Base-by-base conservation (phyloP, 2,888 invertebrate species). In the Megalurothrips usitatus region DNA sequence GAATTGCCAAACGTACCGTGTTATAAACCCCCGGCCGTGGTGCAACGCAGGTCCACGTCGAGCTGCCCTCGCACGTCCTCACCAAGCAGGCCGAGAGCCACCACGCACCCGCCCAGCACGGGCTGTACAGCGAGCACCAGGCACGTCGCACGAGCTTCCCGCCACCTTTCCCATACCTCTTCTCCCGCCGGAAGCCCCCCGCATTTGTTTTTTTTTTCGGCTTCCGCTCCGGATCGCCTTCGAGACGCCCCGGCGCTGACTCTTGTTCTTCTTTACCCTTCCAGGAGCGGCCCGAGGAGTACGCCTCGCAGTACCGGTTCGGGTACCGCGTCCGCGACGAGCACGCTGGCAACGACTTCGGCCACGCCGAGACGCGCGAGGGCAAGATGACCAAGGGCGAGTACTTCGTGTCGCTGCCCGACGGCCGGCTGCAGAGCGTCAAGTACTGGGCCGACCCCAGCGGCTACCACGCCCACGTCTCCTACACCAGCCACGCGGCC, bases 391-490 rank as follows among this genome's bases (percentile, higher is more conserved):
- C 92, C 0, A 91, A 91, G 84, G 94, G 95, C 19, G 91, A 91
- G 83, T 95, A 95, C 88, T 93, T 94, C 85, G 94, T 94, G 1
- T 88, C 93, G 19, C 87, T 95, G 78, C 95, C 95, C 1, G 94
- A 95, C 87, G 95, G 94, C 19, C 89, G 94, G 83, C 88, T 93
- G 85, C 94, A 95, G 88, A 92, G 92, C 84, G 94, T 85, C 48
- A 82, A 91, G 83, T 95, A 95, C 87, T 92, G 91, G 84, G 94
- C 94, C 0, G 94, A 94, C 81, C 91, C 92, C 79, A 89, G 90
- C 80, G 95, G 95, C 11, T 95, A 92, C 87, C 94, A 94, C 85
- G 94, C 95, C 9, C 92, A 92, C 85, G 92, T 95, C 78, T 91
- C 92, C 14, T 85, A 85, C 79, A 82, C 83, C 43, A 82, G 23